Evolutionary conservation across 2,113 vertebrate species (phyloP).

Genomic region (Pygoscelis adeliae): DNA sequence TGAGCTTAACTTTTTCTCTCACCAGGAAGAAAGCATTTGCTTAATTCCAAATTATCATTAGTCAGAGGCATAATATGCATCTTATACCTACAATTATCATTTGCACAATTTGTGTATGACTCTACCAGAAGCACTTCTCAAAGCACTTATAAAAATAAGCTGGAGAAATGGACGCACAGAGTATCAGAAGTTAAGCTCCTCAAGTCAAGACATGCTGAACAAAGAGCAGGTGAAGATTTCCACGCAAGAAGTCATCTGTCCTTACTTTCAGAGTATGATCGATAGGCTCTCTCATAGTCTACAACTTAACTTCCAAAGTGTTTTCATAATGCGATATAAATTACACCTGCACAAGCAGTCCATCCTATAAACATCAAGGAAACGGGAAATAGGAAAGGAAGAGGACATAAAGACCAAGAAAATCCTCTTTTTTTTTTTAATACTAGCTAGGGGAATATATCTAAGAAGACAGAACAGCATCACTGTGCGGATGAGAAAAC

Average conservation of each 20-base stretch:
- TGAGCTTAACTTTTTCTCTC: background rate
- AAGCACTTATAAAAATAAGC: conserved; percentile 10
- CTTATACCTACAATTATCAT: conserved; percentile 29
- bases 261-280: background rate
- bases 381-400: background rate
- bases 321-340: background rate
- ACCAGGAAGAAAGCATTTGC: background rate
- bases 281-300: background rate
- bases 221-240: background rate
- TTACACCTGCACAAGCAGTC: background rate
- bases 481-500: background rate
- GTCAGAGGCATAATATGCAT: background rate
- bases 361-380: background rate
- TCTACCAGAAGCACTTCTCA: background rate
- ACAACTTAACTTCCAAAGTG: background rate
- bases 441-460: background rate
- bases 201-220: background rate
- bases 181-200: background rate
- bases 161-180: background rate
- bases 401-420: background rate
- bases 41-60: conserved; percentile 9
- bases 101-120: background rate
- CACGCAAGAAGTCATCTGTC: background rate
- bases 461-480: background rate
- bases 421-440: background rate